Evolutionary conservation across 2,888 invertebrate species (phyloP).

Genomic region (Ichneumoninae sp.): DNA sequence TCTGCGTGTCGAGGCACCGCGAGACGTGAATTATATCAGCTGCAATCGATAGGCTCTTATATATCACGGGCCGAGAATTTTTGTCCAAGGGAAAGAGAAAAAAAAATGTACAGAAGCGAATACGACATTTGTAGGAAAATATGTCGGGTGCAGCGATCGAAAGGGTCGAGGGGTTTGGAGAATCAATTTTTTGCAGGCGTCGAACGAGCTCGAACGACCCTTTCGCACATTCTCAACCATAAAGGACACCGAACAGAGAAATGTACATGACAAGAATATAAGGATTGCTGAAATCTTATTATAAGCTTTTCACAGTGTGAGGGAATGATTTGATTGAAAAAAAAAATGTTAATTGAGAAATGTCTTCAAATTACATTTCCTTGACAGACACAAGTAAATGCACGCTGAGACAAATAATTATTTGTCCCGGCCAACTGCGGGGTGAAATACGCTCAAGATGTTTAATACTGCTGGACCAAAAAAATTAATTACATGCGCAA

Average conservation of each 20-base stretch:
- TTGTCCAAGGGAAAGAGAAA: conserved; percentile 12
- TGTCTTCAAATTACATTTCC: no score
- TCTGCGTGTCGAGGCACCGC: conserved; percentile 45
- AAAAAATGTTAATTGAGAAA: background rate
- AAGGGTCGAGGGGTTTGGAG: background rate
- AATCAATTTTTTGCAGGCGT: conserved; percentile 23
- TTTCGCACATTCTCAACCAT: conserved; percentile 3
- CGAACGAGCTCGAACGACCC: background rate
- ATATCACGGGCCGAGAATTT: background rate
- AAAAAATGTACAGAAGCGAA: conserved; percentile 16
- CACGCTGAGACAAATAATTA: background rate
- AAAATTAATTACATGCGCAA: no score
- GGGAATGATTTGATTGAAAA: background rate
- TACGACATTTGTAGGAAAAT: conserved; percentile 13
- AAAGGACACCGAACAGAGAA: background rate
- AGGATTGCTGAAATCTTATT: background rate
- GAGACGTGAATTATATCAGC: conserved; percentile 38
- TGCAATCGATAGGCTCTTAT: conserved; percentile 33
- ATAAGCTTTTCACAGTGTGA: background rate
- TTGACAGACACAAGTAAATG: no score
- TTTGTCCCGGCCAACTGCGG: background rate
- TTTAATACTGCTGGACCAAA: background rate
- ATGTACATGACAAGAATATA: background rate
- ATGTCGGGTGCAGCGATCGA: conserved; percentile 16
- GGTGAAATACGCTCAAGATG: background rate